A percentile compares a stretch with the other conserved stretches of the same genome.
Evolutionary conservation across 2,113 vertebrate species (phyloP).

Genomic region (Pangasianodon hypophthalmus): DNA sequence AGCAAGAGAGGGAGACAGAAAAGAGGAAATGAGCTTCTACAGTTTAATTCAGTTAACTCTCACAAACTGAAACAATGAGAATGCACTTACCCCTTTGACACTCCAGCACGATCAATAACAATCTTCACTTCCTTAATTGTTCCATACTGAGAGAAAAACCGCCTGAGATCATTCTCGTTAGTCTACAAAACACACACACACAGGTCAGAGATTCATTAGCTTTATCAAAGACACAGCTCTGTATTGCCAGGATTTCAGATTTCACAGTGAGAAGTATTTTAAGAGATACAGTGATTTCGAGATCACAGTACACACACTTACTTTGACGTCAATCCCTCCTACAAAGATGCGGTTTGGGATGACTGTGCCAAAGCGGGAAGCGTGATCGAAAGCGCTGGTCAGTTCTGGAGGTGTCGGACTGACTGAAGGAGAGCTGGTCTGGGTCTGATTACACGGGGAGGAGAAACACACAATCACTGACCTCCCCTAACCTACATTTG

Average conservation of each 20-base stretch:
- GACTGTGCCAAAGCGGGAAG: slow-evolving; percentile 72
- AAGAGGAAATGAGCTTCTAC: background rate
- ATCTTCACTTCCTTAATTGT: slow-evolving; percentile 88
- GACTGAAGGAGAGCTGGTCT: slow-evolving; percentile 72
- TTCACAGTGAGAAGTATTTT: background rate
- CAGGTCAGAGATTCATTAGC: background rate
- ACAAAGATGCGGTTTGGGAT: slow-evolving; percentile 89
- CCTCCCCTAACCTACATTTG: background rate
- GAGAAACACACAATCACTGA: slow-evolving; percentile 50
- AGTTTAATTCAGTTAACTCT: background rate
- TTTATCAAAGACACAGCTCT: background rate
- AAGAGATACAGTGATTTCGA: background rate
- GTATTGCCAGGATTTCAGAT: background rate
- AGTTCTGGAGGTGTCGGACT: slow-evolving; percentile 66
- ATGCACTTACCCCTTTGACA: slow-evolving; percentile 80
- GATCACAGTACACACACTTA: slow-evolving; percentile 58
- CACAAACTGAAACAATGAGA: background rate
- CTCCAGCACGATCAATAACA: slow-evolving; percentile 80
- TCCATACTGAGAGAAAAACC: slow-evolving; percentile 83
- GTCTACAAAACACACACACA: slow-evolving; percentile 70
- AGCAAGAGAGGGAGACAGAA: background rate
- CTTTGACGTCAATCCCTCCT: slow-evolving; percentile 84
- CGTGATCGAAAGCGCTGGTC: slow-evolving; percentile 53
- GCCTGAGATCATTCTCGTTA: slow-evolving; percentile 80
- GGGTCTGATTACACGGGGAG: slow-evolving; percentile 65